These are phyloP conservation scores for Phylloscopus whistleri DNA, from an alignment of 2,113 vertebrate genomes.

Conservation along the genomic window DNA sequence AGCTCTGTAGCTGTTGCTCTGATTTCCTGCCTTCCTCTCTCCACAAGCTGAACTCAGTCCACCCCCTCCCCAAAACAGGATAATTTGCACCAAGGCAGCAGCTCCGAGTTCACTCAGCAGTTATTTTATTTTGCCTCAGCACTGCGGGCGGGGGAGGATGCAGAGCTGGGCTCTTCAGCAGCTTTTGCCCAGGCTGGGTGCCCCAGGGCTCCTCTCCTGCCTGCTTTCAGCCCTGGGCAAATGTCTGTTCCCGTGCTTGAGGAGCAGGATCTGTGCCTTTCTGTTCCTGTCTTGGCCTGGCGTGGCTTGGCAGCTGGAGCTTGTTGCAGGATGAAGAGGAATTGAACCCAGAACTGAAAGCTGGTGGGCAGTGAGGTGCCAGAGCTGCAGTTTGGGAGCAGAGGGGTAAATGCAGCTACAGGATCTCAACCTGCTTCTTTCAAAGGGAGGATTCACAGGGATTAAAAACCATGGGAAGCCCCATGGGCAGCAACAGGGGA, in stretches of 20 bases:
- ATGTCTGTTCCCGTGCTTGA: rapidly evolving
- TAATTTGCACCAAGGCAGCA: not conserved
- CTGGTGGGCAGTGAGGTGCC: not conserved
- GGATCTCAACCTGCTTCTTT: not conserved
- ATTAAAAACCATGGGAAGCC: not conserved
- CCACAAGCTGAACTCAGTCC: not conserved
- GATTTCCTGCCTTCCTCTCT: not conserved
- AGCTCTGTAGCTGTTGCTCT: not conserved
- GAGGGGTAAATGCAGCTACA: not conserved
- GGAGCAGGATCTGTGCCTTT: not conserved
- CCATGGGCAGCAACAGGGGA: not conserved
- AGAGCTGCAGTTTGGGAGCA: not conserved
- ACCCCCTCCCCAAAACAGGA: not conserved
- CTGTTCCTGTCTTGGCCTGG: not conserved
- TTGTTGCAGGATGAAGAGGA: not conserved
- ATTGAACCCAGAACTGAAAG: not conserved
- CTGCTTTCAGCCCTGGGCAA: not conserved
- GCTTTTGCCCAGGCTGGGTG: not conserved
- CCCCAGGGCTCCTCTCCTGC: not conserved
- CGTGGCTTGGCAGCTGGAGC: not conserved
- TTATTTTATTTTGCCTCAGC: not conserved
- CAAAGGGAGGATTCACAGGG: not conserved
- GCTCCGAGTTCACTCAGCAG: not conserved
- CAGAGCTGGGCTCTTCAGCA: not conserved
- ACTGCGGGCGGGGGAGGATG: rapidly evolving